A percentile compares a stretch with the other conserved stretches of the same genome.
phyloP scores from a whole-genome alignment of 2,797 vertebrate genomes.

The Poeciliopsis paucimaculata region DNA sequence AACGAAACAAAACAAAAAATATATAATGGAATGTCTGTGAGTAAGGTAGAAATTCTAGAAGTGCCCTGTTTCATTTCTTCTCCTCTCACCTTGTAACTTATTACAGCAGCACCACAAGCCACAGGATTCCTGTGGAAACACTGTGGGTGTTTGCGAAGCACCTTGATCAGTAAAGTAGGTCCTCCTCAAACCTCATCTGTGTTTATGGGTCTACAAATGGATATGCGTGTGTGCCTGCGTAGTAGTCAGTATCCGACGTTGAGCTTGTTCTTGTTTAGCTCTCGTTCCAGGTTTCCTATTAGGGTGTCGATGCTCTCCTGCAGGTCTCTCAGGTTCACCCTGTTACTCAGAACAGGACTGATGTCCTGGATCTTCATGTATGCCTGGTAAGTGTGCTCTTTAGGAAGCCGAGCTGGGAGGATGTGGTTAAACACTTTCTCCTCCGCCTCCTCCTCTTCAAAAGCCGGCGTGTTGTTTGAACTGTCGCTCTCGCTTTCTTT shows the following conservation, averaged over 20 bases:
- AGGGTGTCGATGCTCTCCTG: conserved; percentile 98
- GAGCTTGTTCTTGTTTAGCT: conserved; percentile 97
- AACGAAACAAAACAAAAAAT: conserved; percentile 33
- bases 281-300: conserved; percentile 95
- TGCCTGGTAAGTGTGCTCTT: conserved; percentile 86
- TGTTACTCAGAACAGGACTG: conserved; percentile 84
- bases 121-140: conserved; percentile 44
- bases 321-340: conserved; percentile 93
- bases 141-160: conserved; percentile 54
- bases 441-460: conserved; percentile 57
- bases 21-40: conserved; percentile 68
- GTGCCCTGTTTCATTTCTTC: conserved; percentile 56
- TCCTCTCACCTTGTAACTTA: conserved; percentile 40
- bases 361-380: conserved; percentile 90
- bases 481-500: conserved; percentile 43
- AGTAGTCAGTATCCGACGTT: conserved; percentile 84
- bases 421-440: conserved; percentile 64
- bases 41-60: conserved; percentile 53
- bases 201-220: conserved; percentile 10
- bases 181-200: conserved; percentile 15
- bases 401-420: conserved; percentile 56
- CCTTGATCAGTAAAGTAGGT: conserved; percentile 32
- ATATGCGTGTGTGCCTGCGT: conserved; percentile 3
- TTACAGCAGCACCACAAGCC: conserved; percentile 40
- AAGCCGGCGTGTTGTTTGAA: conserved; percentile 45